Percentiles rank a stretch among this genome's conserved stretches.
These are phyloP conservation scores for Lottia gigantea DNA, from an alignment of 2,888 invertebrate species.

Conservation along the genomic window DNA sequence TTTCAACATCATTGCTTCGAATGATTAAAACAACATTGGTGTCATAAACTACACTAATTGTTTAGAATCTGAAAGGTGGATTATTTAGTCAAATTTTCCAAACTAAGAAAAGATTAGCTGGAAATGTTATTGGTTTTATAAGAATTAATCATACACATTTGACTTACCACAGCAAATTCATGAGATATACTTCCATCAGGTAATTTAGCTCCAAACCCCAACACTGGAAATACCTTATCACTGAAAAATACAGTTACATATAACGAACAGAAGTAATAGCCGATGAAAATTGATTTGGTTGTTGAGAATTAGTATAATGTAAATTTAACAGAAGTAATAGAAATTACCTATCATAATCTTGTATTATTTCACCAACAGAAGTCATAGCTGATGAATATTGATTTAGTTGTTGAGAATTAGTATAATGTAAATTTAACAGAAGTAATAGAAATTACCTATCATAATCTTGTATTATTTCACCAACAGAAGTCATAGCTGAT, in stretches of 20 bases:
- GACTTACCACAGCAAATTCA: slow-evolving; percentile 70
- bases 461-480: too few relatives aligned
- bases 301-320: slow-evolving; percentile 67
- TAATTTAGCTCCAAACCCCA: slow-evolving; percentile 72
- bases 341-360: slow-evolving; percentile 68
- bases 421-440: slow-evolving; percentile 70
- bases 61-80: too few relatives aligned
- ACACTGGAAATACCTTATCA: slow-evolving; percentile 72
- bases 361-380: slow-evolving; percentile 69
- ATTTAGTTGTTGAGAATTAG: slow-evolving; percentile 68
- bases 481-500: too few relatives aligned
- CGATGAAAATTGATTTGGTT: slow-evolving; percentile 70
- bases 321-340: slow-evolving; percentile 59
- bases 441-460: too few relatives aligned
- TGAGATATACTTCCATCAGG: slow-evolving; percentile 71
- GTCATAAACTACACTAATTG: too few relatives aligned
- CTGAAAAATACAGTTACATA: slow-evolving; percentile 45
- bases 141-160: background rate
- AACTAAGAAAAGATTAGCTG: too few relatives aligned
- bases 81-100: too few relatives aligned
- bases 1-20: too few relatives aligned
- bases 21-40: too few relatives aligned
- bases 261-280: slow-evolving; percentile 68
- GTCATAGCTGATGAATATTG: slow-evolving; percentile 71
- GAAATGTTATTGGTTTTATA: too few relatives aligned